Evolutionary conservation across 30 jellyfish, hydroid and myxozoan species (phyloP), one percentile per base, ranked within the genome.

Genomic region (Clytia hemisphaerica): DNA sequence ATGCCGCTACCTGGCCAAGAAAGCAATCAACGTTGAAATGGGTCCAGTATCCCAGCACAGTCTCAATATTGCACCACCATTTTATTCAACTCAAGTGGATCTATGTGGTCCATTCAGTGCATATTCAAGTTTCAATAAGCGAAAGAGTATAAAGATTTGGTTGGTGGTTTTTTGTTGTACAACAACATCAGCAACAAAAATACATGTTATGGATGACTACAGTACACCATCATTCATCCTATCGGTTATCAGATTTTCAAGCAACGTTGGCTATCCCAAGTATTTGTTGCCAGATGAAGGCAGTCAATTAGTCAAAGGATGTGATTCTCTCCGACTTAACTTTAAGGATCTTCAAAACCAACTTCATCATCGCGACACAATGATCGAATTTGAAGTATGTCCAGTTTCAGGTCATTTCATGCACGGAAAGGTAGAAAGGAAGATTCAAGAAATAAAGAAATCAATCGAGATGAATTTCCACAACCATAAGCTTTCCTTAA

Each of bases 181-280:
- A n/a, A n/a, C n/a, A n/a, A n/a, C n/a, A 44, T 65, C 78, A 16
- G 78, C 78, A 44, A 38, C 27, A 2, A 65, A 19, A 14, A 65
- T 65, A 2, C 37, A 65, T 15, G 38, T 65, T 18, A 65, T 65
- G 78, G 78, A 36, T 4, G 68, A 38, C 71, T 65, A 65, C 38
- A 1, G 46, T 6, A 27, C 67, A 44, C 14, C 66, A 18, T 6
- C 67, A 4, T 65, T 65, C 67, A 37, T 65, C 2, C 2, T 1
- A 4, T 40, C 67, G 6, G 37, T 65, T 45, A 37, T 21, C 4
- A 34, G n/a, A n/a, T n/a, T n/a, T n/a, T n/a, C n/a, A n/a, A n/a
- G n/a, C n/a, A n/a, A n/a, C n/a, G n/a, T n/a, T 30, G 76, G 76
- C 4, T 62, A 30, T 28, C 78, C 67, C 2, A 36, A 65, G 38